A percentile compares a stretch with the other conserved stretches of the same genome.
phyloP scores from a whole-genome alignment of 2,888 invertebrate species.

The Drosophila stalkeri region DNA sequence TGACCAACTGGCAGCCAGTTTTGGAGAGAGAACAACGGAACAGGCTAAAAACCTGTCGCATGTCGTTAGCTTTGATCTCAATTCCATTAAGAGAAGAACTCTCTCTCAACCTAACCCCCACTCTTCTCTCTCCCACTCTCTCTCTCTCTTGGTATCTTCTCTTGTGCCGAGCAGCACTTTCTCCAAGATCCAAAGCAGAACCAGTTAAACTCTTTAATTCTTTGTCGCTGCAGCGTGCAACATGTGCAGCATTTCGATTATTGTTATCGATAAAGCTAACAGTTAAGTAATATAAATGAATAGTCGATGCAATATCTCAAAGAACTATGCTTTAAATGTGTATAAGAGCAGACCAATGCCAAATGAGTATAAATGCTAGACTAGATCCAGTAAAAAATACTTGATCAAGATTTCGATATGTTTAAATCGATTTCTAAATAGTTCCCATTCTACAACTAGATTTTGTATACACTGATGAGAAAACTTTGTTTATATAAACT shows the following conservation, averaged over 20 bases:
- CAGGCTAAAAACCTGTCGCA: conserved; percentile 57
- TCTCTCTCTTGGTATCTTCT: not conserved
- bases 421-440: not conserved
- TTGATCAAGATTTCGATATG: not conserved
- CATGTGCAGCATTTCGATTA: conserved; percentile 26
- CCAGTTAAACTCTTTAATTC: conserved; percentile 47
- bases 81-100: conserved; percentile 64
- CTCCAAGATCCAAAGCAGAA: conserved; percentile 46
- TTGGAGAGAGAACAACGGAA: conserved; percentile 41
- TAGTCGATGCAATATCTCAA: not conserved
- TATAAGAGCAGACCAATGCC: not conserved
- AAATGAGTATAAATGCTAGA: too few relatives aligned
- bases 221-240: conserved; percentile 22
- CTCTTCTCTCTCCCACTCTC: not conserved
- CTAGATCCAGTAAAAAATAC: too few relatives aligned
- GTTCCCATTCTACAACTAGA: not conserved
- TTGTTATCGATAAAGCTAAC: conserved; percentile 27
- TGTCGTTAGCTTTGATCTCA: conserved; percentile 48
- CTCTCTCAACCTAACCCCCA: conserved; percentile 14
- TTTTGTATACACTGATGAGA: not conserved
- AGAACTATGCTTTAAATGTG: too few relatives aligned
- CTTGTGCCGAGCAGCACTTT: conserved; percentile 42
- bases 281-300: conserved; percentile 1
- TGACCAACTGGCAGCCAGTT: conserved; percentile 27
- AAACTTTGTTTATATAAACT: not conserved